Base-by-base conservation (phyloP, 2,797 vertebrate genomes). In the Microtus agrestis region DNA sequence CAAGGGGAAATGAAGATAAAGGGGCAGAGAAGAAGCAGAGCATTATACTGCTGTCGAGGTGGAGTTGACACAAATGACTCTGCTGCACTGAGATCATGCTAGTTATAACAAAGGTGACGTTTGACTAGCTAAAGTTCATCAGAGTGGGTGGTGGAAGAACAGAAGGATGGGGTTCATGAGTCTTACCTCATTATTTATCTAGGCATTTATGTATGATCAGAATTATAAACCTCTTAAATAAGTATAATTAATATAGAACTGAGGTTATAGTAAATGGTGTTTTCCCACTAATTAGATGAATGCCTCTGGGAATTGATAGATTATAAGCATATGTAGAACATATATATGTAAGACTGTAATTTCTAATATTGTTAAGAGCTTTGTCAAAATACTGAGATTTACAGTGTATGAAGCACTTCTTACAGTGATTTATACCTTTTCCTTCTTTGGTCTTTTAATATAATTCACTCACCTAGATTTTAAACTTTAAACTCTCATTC, bases 71-170 rank as follows among this genome's bases (percentile, higher is more conserved):
- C 98, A 65, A 34, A n/a, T 54, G 31, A 54, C 48, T 48, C 12
- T 51, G 46, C 73, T 76, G 40, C 48, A 46, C 1, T 34, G 40
- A 29, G 12, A 12, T 99, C 48, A 98, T 99, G 95, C 98, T 99
- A 97, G 99, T 90, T 98, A 99, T 14, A 99, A 99, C 29, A 97
- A 48, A 76, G 11, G 40, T 43, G 67, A 97, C 97, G 43, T 74
- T 40, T 76, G 97, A 98, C 95, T 95, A 97, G 97, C 95, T 98
- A 89, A 97, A 98, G 95, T 98, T 98, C 97, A 97, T 98, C 91
- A 98, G 89, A 97, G 98, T 73, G 98, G 98, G 98, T 73, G 98
- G 98, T 15, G 98, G 99, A 43, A 99, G 99, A 21, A 98, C 98
- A 87, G 98, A 99, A 98, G 99, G 99, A 98, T 99, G 98, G 88